phyloP scores from a whole-genome alignment of 2,888 invertebrate species.

The Galerucella calmariensis region DNA sequence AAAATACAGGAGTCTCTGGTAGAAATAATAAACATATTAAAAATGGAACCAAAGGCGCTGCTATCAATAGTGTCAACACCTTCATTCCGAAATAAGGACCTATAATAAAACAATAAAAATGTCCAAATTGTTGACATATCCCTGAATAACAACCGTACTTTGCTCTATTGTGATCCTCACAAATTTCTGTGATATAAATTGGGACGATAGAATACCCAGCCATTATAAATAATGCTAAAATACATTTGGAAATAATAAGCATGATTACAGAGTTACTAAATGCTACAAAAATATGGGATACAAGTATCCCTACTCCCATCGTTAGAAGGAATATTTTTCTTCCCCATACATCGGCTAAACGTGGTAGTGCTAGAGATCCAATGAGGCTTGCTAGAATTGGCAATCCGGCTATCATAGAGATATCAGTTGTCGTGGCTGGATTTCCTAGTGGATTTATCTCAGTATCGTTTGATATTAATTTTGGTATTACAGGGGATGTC shows the following conservation, averaged over 20 bases:
- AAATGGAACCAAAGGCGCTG: conserved; percentile 10
- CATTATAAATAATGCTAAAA: neutral
- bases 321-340: neutral
- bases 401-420: neutral
- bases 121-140: neutral
- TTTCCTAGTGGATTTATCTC: conserved; percentile 10
- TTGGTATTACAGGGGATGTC: conserved; percentile 11
- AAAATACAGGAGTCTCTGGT: conserved; percentile 28
- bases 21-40: neutral
- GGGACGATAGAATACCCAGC: neutral
- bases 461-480: conserved; percentile 11
- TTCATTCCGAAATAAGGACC: conserved; percentile 9
- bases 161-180: conserved; percentile 16
- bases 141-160: conserved; percentile 14
- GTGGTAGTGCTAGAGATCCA: neutral
- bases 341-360: neutral
- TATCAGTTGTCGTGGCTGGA: neutral
- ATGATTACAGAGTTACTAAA: neutral
- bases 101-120: neutral
- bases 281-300: neutral
- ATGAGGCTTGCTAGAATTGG: neutral
- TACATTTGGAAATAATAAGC: neutral
- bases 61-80: conserved; percentile 20
- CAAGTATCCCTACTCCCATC: neutral
- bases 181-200: neutral